These are phyloP conservation scores for Oryctes rhinoceros DNA, from an alignment of 1,140 invertebrate genomes.

Conservation along the genomic window DNA sequence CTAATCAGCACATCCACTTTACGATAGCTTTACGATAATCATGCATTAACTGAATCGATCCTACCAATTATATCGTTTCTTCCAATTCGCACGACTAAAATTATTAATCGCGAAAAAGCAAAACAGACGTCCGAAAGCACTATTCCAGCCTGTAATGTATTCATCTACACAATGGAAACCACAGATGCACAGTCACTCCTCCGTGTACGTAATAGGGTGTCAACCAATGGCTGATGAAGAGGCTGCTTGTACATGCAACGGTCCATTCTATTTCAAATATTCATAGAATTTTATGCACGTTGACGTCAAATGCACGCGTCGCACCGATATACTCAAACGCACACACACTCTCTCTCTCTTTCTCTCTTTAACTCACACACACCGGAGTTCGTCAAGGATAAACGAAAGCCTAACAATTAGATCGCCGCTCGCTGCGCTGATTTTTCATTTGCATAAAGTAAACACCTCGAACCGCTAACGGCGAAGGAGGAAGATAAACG, in stretches of 20 bases:
- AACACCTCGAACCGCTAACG: background rate
- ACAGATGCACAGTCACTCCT: background rate
- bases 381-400: background rate
- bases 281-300: background rate
- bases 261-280: background rate
- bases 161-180: background rate
- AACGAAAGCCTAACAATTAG: background rate
- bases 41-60: too few relatives aligned
- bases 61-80: too few relatives aligned
- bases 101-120: too few relatives aligned
- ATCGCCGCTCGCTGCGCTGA: background rate
- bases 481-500: background rate
- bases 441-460: conserved; percentile 6
- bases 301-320: background rate
- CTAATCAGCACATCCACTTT: too few relatives aligned
- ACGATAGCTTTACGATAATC: too few relatives aligned
- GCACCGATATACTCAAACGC: too few relatives aligned
- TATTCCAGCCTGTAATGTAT: background rate
- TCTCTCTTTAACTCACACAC: too few relatives aligned
- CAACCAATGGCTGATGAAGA: background rate
- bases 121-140: too few relatives aligned
- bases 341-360: too few relatives aligned
- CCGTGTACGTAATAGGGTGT: background rate
- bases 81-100: too few relatives aligned
- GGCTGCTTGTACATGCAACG: background rate